Percentiles rank a stretch among this genome's conserved stretches.
Conservation (phyloP, 1,140 invertebrate species). For the Bombus difficillimus region DNA sequence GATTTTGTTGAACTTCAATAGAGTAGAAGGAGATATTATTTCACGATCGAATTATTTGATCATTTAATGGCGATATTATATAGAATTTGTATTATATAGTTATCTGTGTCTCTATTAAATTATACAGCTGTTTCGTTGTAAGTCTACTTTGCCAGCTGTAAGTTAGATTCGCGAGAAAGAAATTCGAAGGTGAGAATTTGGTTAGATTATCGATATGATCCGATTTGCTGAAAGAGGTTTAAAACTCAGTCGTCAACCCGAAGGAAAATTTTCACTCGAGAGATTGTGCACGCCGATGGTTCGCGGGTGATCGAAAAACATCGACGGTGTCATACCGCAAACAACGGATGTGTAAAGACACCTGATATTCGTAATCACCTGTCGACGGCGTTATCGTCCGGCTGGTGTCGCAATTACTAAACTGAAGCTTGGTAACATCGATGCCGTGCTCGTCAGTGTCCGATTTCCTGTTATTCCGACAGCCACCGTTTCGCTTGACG, state of each 20-base stretch:
- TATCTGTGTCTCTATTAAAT: neutral
- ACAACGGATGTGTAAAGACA: conserved; percentile 75
- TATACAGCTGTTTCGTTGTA: neutral
- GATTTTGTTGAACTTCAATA: neutral
- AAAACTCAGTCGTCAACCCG: neutral
- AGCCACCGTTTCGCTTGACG: conserved; percentile 28
- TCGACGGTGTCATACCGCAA: conserved; percentile 56
- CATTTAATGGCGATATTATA: neutral
- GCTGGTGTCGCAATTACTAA: conserved; percentile 70
- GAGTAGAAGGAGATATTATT: too few species aligned
- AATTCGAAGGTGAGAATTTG: too few species aligned
- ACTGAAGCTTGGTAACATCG: conserved; percentile 56
- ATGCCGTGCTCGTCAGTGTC: conserved; percentile 54
- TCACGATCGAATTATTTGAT: too few species aligned
- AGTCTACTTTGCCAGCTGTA: neutral
- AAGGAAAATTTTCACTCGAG: neutral
- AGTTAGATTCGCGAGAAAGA: too few species aligned
- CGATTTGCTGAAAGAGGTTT: neutral
- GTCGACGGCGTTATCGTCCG: conserved; percentile 54
- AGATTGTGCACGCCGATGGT: neutral
- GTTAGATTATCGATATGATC: too few species aligned
- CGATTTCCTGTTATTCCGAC: conserved; percentile 71
- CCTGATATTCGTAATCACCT: conserved; percentile 73
- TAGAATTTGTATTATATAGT: neutral
- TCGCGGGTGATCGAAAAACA: neutral